Evolutionary conservation across 2,888 invertebrate species (phyloP).

Genomic region (Heteromyza rotundicornis): DNA sequence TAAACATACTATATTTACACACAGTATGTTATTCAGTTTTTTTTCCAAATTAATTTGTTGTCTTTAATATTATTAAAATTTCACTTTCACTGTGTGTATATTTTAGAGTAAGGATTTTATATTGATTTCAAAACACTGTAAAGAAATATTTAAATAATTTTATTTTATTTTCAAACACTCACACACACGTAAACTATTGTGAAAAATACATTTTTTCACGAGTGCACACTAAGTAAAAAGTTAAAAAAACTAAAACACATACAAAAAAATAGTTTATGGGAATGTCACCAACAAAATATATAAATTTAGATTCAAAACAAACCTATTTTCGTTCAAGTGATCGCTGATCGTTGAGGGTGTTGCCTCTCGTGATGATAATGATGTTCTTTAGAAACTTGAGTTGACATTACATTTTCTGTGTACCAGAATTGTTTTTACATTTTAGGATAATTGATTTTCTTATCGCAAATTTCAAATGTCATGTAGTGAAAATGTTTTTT

Average conservation of each 20-base stretch:
- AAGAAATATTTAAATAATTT: background rate
- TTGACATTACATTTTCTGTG: background rate
- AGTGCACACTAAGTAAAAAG: background rate
- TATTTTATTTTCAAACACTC: background rate
- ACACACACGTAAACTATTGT: background rate
- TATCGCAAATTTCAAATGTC: background rate
- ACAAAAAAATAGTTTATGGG: background rate
- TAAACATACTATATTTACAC: background rate
- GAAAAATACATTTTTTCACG: background rate
- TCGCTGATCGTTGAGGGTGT: background rate
- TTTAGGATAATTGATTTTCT: background rate
- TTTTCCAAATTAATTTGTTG: conserved; percentile 25
- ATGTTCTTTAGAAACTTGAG: background rate
- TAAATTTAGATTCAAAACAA: background rate
- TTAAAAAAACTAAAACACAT: background rate
- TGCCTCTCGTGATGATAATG: background rate
- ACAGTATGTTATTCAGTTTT: background rate
- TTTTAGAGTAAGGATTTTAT: background rate
- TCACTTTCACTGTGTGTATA: too few relatives aligned
- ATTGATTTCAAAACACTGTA: background rate
- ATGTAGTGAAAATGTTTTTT: background rate
- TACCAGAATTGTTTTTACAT: background rate
- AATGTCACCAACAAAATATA: background rate
- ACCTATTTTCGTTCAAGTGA: background rate
- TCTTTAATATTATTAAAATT: background rate